Evolutionary conservation across 2,113 vertebrate species (phyloP).

Genomic region (Myrmophylax atrothorax): DNA sequence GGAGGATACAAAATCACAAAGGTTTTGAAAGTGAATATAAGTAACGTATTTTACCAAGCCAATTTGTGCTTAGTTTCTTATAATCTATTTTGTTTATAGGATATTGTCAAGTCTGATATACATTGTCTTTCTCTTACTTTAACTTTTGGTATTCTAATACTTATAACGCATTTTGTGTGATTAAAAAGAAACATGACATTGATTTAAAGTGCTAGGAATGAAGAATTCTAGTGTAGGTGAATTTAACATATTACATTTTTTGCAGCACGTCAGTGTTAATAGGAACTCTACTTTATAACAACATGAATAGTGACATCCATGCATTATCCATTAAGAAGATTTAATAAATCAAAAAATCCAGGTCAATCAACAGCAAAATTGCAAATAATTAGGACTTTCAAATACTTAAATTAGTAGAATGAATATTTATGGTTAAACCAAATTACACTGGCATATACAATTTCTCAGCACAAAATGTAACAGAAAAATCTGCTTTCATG

Average conservation of each 20-base stretch:
- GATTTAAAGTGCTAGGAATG: conserved; percentile 6
- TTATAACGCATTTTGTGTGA: not conserved
- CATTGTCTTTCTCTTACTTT: not conserved
- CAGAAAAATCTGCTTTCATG: not conserved
- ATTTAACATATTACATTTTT: conserved; percentile 7
- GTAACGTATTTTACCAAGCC: not conserved
- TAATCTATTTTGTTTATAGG: not conserved
- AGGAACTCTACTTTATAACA: conserved; percentile 11
- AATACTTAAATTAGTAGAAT: not conserved
- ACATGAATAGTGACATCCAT: conserved; percentile 27
- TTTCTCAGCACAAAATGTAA: not conserved
- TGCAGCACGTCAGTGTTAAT: not conserved
- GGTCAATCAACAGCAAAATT: conserved; percentile 41
- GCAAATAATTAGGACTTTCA: conserved; percentile 34
- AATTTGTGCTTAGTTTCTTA: not conserved
- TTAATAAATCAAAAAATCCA: conserved; percentile 58
- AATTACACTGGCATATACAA: not conserved
- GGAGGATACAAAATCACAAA: not conserved
- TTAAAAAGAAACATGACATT: not conserved
- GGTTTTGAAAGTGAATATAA: not conserved
- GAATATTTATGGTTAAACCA: conserved; percentile 13
- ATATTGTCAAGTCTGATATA: not conserved
- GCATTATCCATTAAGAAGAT: conserved; percentile 20
- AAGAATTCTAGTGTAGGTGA: conserved; percentile 6
- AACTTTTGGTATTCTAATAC: not conserved